Evolutionary conservation across 2,113 vertebrate genomes (phyloP), one percentile per base, ranked within the genome.

Genomic region (Lonchura striata): DNA sequence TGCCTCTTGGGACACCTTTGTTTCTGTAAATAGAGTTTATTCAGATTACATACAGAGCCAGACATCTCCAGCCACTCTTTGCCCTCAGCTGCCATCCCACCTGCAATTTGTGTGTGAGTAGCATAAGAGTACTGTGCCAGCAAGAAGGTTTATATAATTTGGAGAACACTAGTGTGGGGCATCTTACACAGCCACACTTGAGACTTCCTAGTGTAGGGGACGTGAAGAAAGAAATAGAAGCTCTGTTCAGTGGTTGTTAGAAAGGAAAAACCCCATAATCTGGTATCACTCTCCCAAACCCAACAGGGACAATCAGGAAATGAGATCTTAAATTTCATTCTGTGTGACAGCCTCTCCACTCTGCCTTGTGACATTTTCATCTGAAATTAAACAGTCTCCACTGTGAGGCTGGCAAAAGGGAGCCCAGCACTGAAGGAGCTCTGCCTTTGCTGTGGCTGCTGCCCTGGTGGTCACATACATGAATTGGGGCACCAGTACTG

Each of bases 401-500:
- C 7, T 0, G 1, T 21, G 56, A 23, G 14, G 59, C 27, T 69
- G 54, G 50, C 4, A 27, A 22, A 53, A n/a, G n/a, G 12, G 39
- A 64, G 41, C 21, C 19, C 1, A 9, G 59, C n/a, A 35, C 27
- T 1, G 1, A 30, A 63, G n/a, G 12, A 30, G 15, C 42, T 49
- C n/a, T 53, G 56, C 22, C 42, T 53, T 44, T 7, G 1, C 75
- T 7, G 4, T 57, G 56, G 56, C n/a, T 78, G 41, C 19, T 82
- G 47, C 52, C 47, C 12, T 13, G 27, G 11, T 1, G 24, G n/a
- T 81, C 9, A 2, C 22, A 25, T 4, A 35, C 1, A 3, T 2
- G 3, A 0, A 1, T 0, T 25, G 42, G 17, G 35, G 20, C 19
- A 82, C 17, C n/a, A 46, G 46, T 11, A 79, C 5, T 1, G 0